Conservation (phyloP, 2,888 invertebrate species). For the Cordylochernes scorpioides region DNA sequence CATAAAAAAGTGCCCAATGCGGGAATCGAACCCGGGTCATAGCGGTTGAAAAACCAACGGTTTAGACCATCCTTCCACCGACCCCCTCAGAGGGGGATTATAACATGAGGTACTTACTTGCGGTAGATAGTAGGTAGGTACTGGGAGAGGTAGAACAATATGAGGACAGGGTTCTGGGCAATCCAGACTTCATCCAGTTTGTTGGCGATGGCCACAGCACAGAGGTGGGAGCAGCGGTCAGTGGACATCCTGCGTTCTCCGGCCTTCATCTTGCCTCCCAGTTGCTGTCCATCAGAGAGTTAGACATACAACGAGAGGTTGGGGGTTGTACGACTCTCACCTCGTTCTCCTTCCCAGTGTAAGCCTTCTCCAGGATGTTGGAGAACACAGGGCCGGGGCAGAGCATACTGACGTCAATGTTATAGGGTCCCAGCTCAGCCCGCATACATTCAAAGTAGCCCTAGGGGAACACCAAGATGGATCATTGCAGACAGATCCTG, state of each 20-base stretch:
- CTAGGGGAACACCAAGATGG: too few species aligned
- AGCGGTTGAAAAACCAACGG: too few species aligned
- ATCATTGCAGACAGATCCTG: too few species aligned
- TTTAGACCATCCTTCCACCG: too few species aligned
- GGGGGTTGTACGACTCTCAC: slow-evolving; percentile 3
- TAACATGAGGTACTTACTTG: too few species aligned
- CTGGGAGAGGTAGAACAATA: slow-evolving; percentile 30
- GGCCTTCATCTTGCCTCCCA: slow-evolving; percentile 17
- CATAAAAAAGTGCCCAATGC: too few species aligned
- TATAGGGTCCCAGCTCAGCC: slow-evolving; percentile 28
- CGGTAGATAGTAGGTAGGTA: slow-evolving; percentile 20
- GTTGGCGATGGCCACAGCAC: slow-evolving; percentile 28
- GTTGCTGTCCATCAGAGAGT: slow-evolving; percentile 18
- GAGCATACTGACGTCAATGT: slow-evolving; percentile 34
- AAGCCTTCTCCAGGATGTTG: slow-evolving; percentile 36
- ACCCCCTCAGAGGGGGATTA: too few species aligned
- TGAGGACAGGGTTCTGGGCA: slow-evolving; percentile 33
- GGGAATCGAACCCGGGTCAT: too few species aligned
- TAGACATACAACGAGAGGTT: neutral
- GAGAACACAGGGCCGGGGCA: slow-evolving; percentile 53
- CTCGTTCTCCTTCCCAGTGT: slow-evolving; percentile 32
- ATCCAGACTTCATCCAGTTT: slow-evolving; percentile 39
- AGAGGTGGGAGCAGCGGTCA: slow-evolving; percentile 27
- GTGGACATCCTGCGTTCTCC: slow-evolving; percentile 24
- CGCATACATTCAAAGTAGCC: slow-evolving; percentile 41